phyloP scores from a whole-genome alignment of 2,797 vertebrate genomes.

The Liparis tanakae region DNA sequence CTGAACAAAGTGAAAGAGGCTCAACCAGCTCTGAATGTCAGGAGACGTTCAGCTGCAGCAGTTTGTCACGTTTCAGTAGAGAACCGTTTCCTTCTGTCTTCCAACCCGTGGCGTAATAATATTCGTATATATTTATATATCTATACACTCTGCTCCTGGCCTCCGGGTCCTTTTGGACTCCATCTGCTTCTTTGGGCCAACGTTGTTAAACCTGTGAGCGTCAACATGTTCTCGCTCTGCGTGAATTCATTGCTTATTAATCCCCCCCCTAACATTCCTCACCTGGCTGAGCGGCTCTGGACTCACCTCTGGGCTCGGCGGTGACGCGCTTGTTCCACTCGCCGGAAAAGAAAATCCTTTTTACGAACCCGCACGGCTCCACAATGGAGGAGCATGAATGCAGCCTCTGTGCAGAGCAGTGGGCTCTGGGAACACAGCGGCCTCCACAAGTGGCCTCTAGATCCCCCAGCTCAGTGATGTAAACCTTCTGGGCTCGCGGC shows the following conservation, averaged over 20 bases:
- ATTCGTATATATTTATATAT: too few species aligned
- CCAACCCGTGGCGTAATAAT: too few species aligned
- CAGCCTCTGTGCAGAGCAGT: slow-evolving; percentile 39
- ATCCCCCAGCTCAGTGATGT: slow-evolving; percentile 18
- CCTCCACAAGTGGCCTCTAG: slow-evolving; percentile 36
- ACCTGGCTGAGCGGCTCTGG: background rate
- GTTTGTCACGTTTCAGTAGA: background rate
- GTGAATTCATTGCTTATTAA: background rate
- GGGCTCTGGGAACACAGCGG: slow-evolving; percentile 29
- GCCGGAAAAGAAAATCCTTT: slow-evolving; percentile 51
- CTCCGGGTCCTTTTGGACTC: background rate
- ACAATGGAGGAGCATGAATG: slow-evolving; percentile 63
- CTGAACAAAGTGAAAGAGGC: too few species aligned
- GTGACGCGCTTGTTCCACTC: slow-evolving; percentile 44
- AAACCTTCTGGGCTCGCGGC: slow-evolving; percentile 50
- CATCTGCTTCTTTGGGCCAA: background rate
- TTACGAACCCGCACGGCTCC: slow-evolving; percentile 40
- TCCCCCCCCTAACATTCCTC: background rate
- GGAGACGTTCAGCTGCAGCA: too few species aligned
- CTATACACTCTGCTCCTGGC: background rate
- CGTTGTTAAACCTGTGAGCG: background rate
- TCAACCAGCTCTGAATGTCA: too few species aligned
- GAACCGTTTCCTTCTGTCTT: too few species aligned
- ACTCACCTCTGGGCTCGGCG: slow-evolving; percentile 16
- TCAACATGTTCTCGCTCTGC: background rate